Evolutionary conservation across 2,797 vertebrate genomes (phyloP).

Genomic region (Sternotherus odoratus): DNA sequence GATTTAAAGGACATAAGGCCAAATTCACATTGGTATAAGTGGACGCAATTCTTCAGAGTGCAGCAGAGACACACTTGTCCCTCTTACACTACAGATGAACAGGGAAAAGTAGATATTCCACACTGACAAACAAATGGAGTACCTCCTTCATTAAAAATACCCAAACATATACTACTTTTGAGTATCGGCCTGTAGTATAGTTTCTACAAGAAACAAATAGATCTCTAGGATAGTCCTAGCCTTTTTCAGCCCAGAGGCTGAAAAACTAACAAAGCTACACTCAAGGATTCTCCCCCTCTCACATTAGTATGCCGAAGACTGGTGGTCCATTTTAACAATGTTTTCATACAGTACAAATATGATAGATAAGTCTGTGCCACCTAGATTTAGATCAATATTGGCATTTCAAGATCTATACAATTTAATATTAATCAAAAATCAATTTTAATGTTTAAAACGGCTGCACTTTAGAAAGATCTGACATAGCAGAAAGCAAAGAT

Average conservation of each 20-base stretch:
- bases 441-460: neutral
- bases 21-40: neutral
- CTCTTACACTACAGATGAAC: neutral
- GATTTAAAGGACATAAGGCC: neutral
- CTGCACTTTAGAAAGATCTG: neutral
- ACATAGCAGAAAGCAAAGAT: neutral
- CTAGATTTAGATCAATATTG: neutral
- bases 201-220: neutral
- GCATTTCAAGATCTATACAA: neutral
- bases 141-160: neutral
- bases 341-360: neutral
- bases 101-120: neutral
- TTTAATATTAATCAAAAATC: conserved; percentile 15
- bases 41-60: neutral
- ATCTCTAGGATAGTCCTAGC: neutral
- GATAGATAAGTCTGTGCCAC: neutral
- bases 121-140: neutral
- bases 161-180: neutral
- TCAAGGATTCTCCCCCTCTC: neutral
- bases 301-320: neutral
- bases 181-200: neutral
- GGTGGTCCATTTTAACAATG: neutral
- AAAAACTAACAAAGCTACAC: neutral
- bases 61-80: neutral
- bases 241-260: neutral